A percentile compares a stretch with the other conserved stretches of the same genome.
phyloP scores from a whole-genome alignment of 37 sponge, comb jelly and placozoan species.

The Theonella swinhoei region DNA sequence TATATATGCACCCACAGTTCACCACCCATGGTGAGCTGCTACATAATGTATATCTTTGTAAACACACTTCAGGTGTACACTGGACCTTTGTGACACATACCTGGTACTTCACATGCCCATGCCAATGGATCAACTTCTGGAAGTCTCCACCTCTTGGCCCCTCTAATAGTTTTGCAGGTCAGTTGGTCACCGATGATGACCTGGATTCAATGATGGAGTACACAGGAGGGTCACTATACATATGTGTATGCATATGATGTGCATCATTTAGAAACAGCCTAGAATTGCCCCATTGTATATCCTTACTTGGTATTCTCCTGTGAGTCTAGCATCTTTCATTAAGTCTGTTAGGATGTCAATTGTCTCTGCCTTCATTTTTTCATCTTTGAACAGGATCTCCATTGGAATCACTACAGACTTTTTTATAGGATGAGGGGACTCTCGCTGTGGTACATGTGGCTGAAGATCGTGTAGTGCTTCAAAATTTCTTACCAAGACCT shows the following conservation, averaged over 20 bases:
- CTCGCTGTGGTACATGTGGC: not conserved
- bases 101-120: constrained; percentile 47
- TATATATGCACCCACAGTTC: no score
- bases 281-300: no score
- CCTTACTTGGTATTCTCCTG: not conserved
- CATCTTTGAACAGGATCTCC: constrained; percentile 37
- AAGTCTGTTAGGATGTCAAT: constrained; percentile 33
- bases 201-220: not conserved
- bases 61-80: not conserved
- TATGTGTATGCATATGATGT: no score
- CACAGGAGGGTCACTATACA: not conserved
- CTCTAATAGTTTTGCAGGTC: no score
- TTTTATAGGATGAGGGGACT: not conserved
- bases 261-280: no score
- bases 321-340: not conserved
- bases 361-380: constrained; percentile 19
- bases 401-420: constrained; percentile 10
- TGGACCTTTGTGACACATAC: not conserved
- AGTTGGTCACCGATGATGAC: constrained; percentile 41
- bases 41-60: no score
- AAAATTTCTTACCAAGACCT: constrained; percentile 7
- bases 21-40: no score
- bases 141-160: constrained; percentile 1
- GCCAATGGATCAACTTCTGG: not conserved
- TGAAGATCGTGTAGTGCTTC: not conserved